phyloP scores from a whole-genome alignment of 1,140 invertebrate species.

The Eriosoma lanigerum region DNA sequence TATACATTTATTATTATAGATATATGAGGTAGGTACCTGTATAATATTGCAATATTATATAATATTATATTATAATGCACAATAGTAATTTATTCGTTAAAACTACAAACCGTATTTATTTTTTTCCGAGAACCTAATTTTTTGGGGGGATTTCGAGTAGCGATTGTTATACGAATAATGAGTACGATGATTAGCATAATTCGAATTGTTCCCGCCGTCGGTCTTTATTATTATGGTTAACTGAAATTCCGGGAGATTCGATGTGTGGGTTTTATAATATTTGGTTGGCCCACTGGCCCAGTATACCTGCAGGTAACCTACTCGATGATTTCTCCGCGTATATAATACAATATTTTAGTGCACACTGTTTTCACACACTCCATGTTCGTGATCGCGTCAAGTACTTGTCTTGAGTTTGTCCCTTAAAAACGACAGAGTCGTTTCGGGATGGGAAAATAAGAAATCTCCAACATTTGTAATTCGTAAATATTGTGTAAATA shows the following conservation, averaged over 20 bases:
- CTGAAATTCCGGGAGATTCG: not conserved
- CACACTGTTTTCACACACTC: no score
- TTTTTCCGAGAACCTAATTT: not conserved
- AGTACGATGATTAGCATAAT: constrained; percentile 29
- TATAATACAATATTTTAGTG: not conserved
- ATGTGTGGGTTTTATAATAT: constrained; percentile 21
- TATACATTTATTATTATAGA: not conserved
- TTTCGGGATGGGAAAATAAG: no score
- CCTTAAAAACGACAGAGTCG: not conserved
- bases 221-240: not conserved
- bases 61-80: no score
- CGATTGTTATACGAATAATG: constrained; percentile 24
- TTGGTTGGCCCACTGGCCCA: no score
- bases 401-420: constrained; percentile 5
- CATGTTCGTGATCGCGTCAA: constrained; percentile 6
- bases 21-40: not conserved
- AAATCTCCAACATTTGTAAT: no score
- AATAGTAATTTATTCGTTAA: constrained; percentile 10
- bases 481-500: no score
- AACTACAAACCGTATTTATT: not conserved
- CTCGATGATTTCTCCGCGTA: not conserved
- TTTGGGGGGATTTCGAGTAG: constrained; percentile 6
- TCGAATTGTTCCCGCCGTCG: constrained; percentile 21
- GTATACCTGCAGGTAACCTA: not conserved
- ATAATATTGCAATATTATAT: no score